Evolutionary conservation across 2,888 invertebrate genomes (phyloP), one percentile per base, ranked within the genome.

Genomic region (Leuctra nigra): DNA sequence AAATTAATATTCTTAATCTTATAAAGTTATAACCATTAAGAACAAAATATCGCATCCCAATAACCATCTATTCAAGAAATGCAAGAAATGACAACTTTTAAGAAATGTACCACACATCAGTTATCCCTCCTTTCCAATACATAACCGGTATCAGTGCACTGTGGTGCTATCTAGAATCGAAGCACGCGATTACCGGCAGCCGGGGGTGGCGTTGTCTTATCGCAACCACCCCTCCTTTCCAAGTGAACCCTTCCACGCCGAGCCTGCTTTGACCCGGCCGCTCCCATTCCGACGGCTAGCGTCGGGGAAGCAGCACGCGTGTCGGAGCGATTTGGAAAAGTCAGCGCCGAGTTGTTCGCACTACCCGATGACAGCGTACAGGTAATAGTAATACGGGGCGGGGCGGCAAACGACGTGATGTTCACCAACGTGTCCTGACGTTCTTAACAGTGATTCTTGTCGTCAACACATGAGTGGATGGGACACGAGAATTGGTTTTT

Each of bases 211-310:
- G 47, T 47, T 29, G 47, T 23, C 29, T 16, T 13, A 41, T 18
- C 18, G 16, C 41, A 23, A n/a, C 44, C n/a, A 44, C 50, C 48
- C 48, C 33, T 29, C 29, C 48, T 16, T n/a, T 35, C 35, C 16
- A 18, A 18, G 35, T 50, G 50, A 50, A 53, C 41, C 44, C 18
- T 22, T 24, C 53, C 39, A 22, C 54, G 52, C 41, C 57, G 57
- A 55, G 59, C 53, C 39, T 54, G 57, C 52, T 57, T 36, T 57
- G 57, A 59, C 55, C 59, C 55, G 58, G 60, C 60, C 56, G 60
- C 58, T 60, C 58, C 60, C 60, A 60, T 60, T 60, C 58, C 52
- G 58, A 25, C 54, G 54, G 50, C 58, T 56, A 53, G 50, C 54
- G 58, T 56, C 58, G 60, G 56, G 54, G 29, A 39, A 46, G 56